These are phyloP conservation scores for Aphidius ervi DNA, from an alignment of 1,140 invertebrate genomes.

Conservation along the genomic window DNA sequence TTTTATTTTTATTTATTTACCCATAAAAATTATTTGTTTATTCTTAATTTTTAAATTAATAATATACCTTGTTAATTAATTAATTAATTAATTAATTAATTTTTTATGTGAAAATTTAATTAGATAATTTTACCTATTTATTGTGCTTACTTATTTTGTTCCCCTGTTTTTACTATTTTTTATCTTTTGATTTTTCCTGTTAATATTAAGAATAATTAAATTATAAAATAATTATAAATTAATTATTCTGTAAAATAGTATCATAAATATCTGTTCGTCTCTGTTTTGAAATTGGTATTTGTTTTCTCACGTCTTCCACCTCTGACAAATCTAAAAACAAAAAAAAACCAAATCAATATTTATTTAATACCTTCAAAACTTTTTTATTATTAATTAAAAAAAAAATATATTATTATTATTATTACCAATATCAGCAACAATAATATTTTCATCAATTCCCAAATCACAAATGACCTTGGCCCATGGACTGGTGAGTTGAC, in stretches of 20 bases:
- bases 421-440: constrained; percentile 73
- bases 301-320: constrained; percentile 70
- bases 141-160: no score
- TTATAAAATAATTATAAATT: background rate
- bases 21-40: no score
- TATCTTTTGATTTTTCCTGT: background rate
- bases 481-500: constrained; percentile 83
- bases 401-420: constrained; percentile 13
- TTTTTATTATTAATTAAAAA: constrained; percentile 6
- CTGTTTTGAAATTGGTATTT: constrained; percentile 77
- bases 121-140: no score
- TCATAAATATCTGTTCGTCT: constrained; percentile 78
- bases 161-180: background rate
- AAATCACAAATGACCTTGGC: constrained; percentile 71
- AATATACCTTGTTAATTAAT: no score
- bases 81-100: no score
- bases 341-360: background rate
- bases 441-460: constrained; percentile 65
- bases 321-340: constrained; percentile 64
- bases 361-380: background rate
- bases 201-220: background rate
- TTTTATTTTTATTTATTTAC: no score
- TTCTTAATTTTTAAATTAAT: no score
- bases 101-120: no score
- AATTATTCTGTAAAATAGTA: constrained; percentile 47